Evolutionary conservation across 2,113 vertebrate genomes (phyloP).

Genomic region (Sphaerodactylus townsendi): DNA sequence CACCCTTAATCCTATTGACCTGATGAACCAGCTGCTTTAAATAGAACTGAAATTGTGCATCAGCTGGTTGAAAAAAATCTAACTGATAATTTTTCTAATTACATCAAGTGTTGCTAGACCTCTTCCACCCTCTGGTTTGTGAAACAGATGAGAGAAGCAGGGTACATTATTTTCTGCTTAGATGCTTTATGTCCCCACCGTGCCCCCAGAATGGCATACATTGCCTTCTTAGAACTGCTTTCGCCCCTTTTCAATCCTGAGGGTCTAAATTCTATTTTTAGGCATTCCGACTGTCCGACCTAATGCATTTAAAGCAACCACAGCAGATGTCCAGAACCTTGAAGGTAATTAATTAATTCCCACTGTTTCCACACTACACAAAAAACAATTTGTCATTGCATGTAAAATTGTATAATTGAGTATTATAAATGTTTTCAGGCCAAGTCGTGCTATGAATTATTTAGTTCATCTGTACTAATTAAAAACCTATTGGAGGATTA

Average conservation of each 20-base stretch:
- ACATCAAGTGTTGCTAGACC: conserved; percentile 23
- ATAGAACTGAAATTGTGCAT: background rate
- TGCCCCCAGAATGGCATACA: background rate
- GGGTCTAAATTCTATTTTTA: conserved; percentile 75
- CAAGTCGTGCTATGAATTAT: conserved; percentile 78
- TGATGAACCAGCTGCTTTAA: background rate
- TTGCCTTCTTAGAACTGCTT: conserved; percentile 45
- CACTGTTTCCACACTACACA: conserved; percentile 74
- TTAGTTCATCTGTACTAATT: conserved; percentile 81
- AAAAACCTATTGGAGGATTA: conserved; percentile 79
- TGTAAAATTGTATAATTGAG: conserved; percentile 77
- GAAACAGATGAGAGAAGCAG: conserved; percentile 40
- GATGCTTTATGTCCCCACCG: background rate
- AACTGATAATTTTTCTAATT: background rate
- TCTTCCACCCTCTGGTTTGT: conserved; percentile 32
- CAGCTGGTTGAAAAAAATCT: conserved; percentile 18
- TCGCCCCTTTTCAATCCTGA: conserved; percentile 61
- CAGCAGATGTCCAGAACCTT: conserved; percentile 75
- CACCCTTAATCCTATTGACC: background rate
- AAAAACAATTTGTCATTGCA: conserved; percentile 80
- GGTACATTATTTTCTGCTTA: background rate
- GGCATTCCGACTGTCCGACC: conserved; percentile 68
- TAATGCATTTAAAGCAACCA: conserved; percentile 72
- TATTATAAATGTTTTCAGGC: conserved; percentile 79
- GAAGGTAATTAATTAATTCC: conserved; percentile 79